Evolutionary conservation across 2,797 vertebrate species (phyloP).

Genomic region (Erithacus rubecula): DNA sequence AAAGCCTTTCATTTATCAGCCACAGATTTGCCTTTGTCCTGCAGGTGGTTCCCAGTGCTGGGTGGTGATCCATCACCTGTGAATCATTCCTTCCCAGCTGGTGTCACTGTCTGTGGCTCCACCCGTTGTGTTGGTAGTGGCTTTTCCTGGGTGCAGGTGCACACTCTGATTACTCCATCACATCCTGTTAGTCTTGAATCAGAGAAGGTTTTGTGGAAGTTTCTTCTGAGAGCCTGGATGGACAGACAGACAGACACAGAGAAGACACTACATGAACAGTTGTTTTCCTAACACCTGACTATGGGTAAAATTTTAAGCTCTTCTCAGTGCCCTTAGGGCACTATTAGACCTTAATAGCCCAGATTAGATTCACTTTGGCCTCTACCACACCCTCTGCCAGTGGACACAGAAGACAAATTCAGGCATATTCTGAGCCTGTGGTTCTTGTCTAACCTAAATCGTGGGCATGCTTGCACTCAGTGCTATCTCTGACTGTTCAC

Average conservation of each 20-base stretch:
- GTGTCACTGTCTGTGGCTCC: not conserved
- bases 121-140: accelerated
- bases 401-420: not conserved
- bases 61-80: not conserved
- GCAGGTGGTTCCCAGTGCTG: not conserved
- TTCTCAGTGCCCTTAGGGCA: not conserved
- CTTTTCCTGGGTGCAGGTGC: not conserved
- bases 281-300: not conserved
- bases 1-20: not conserved
- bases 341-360: not conserved
- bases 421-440: not conserved
- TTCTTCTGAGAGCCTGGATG: not conserved
- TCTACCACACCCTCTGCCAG: not conserved
- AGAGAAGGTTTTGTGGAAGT: not conserved
- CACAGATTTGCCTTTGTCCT: not conserved
- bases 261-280: not conserved
- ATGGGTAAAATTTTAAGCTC: not conserved
- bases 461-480: accelerated
- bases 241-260: not conserved
- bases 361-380: not conserved
- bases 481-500: not conserved
- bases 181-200: not conserved
- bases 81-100: not conserved
- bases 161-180: not conserved
- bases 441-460: not conserved